Conservation (phyloP, 2,797 vertebrate genomes). For the Poecilia velifera region DNA sequence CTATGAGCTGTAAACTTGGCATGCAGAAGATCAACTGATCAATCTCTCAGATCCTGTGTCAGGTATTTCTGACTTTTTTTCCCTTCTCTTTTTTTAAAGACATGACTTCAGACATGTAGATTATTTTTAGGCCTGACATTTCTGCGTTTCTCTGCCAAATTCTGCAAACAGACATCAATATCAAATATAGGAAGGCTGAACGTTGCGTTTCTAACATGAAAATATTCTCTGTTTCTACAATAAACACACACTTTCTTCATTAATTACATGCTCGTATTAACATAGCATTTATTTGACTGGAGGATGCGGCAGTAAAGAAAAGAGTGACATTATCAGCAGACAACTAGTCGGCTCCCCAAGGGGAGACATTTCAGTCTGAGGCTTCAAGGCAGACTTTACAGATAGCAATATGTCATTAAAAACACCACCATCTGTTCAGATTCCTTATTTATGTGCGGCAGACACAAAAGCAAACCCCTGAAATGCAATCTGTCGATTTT, state of each 20-base stretch:
- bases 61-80: not conserved
- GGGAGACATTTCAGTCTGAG: slow-evolving; percentile 67
- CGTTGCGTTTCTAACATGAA: not conserved
- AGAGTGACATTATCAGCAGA: slow-evolving; percentile 69
- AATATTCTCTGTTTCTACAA: slow-evolving; percentile 48
- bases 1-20: not conserved
- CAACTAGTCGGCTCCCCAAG: slow-evolving; percentile 62
- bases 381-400: slow-evolving; percentile 71
- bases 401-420: slow-evolving; percentile 80
- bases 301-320: slow-evolving; percentile 67
- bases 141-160: not conserved
- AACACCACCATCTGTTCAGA: slow-evolving; percentile 73
- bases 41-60: not conserved
- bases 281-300: slow-evolving; percentile 71
- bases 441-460: slow-evolving; percentile 65
- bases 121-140: not conserved
- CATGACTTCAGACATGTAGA: not conserved
- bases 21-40: not conserved
- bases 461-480: slow-evolving; percentile 58
- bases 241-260: slow-evolving; percentile 75
- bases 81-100: not conserved
- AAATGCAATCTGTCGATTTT: slow-evolving; percentile 59
- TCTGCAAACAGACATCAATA: not conserved
- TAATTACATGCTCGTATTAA: slow-evolving; percentile 74
- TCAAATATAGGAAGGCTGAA: not conserved